Evolutionary conservation across 1,140 invertebrate genomes (phyloP).

Genomic region (Atopsyche davidsoni): DNA sequence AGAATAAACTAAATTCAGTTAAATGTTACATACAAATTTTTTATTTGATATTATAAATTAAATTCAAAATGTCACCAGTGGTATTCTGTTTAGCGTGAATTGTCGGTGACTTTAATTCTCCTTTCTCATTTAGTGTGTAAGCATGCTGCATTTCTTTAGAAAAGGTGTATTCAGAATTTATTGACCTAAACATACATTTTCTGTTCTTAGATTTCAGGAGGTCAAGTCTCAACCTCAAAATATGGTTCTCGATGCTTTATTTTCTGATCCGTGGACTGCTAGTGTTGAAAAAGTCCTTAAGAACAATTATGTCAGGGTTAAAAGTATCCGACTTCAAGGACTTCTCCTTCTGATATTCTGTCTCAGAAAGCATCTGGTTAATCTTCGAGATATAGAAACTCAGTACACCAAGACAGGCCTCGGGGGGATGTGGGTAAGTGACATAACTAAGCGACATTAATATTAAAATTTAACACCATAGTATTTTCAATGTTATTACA

Average conservation of each 20-base stretch:
- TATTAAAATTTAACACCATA: no score
- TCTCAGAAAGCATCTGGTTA: conserved; percentile 68
- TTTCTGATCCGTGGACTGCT: conserved; percentile 80
- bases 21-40: no score
- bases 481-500: no score
- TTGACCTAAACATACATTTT: background rate
- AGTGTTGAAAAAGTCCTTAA: conserved; percentile 63
- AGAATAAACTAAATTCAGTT: no score
- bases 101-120: no score
- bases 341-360: conserved; percentile 71
- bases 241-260: conserved; percentile 70
- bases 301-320: conserved; percentile 70
- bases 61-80: no score
- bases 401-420: conserved; percentile 83
- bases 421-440: conserved; percentile 75
- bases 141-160: no score
- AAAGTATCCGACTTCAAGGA: conserved; percentile 71
- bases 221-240: conserved; percentile 83
- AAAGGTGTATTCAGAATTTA: no score
- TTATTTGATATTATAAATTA: no score
- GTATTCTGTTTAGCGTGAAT: no score
- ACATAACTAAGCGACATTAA: no score
- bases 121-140: no score
- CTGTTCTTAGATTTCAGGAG: conserved; percentile 70
- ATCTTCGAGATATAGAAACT: conserved; percentile 75